Percentiles rank a stretch among this genome's conserved stretches.
Evolutionary conservation across 2,113 vertebrate species (phyloP).

Genomic region (Columbina picui): DNA sequence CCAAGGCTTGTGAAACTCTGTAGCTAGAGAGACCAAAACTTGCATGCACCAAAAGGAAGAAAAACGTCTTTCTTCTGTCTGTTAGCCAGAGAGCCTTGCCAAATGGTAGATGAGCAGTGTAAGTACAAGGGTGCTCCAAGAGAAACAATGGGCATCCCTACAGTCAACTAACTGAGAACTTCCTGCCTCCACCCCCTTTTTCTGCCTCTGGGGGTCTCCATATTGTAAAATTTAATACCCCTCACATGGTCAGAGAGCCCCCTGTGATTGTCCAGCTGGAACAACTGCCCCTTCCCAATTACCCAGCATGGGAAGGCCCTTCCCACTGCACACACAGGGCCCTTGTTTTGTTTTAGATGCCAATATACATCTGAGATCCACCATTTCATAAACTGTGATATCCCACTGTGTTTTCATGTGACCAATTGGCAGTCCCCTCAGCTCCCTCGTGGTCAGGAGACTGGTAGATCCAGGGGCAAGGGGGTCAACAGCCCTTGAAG

Average conservation of each 20-base stretch:
- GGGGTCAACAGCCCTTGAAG: neutral
- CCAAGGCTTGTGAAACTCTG: neutral
- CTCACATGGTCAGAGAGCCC: accelerated
- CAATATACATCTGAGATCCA: neutral
- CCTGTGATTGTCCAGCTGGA: neutral
- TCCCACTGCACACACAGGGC: neutral
- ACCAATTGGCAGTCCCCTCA: neutral
- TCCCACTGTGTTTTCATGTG: neutral
- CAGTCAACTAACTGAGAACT: neutral
- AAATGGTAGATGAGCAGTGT: accelerated
- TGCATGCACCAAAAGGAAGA: neutral
- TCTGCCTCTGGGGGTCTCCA: neutral
- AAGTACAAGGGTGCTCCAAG: no score
- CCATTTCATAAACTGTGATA: neutral
- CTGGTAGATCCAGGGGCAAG: neutral
- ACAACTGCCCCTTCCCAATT: neutral
- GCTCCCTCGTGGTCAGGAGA: neutral
- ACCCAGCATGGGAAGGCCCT: neutral
- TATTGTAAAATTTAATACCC: neutral
- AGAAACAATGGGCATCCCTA: accelerated
- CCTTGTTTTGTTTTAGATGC: neutral
- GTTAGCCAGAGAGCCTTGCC: neutral
- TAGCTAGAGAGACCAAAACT: neutral
- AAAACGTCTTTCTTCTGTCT: neutral
- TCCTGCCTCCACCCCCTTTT: accelerated